Evolutionary conservation across 2,888 invertebrate species (phyloP), one percentile per base, ranked within the genome.

Genomic region (Drosophila macrospina): DNA sequence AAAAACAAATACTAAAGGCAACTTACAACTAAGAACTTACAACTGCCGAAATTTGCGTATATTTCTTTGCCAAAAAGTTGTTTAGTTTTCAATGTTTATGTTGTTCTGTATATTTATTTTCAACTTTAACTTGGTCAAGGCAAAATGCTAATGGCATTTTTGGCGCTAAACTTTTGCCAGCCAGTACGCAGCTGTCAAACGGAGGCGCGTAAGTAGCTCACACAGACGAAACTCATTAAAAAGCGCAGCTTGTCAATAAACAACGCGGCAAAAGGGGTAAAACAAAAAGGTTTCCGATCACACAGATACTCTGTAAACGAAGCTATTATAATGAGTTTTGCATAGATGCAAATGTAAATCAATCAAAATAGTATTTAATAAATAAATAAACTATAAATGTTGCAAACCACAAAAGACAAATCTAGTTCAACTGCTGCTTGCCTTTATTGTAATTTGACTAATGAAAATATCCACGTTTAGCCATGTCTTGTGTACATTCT

Each of bases 131-230:
- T 76, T 80, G 81, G 84, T 76, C 81, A 78, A 72, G 69, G 54
- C 78, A 41, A 66, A 74, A 78, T 72, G 84, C 73, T 78, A 78
- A 73, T 80, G 76, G 78, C 64, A 73, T 69, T 73, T 73, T 66
- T 61, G 65, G 67, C 60, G 36, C 45, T 65, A 72, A 69, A 52
- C 65, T 75, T 72, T 54, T 11, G 8, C 44, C 50, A 37, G 37
- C 13, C 41, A 50, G 36, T 26, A n/a, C 36, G 30, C 47, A 69
- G 52, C 59, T 63, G 47, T 59, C 67, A 61, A 52, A 30, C 44
- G 44, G 54, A 56, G 42, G 34, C 50, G 37, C 30, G 32, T 47
- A 51, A 73, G 39, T 47, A 47, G 52, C 55, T 52, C 55, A 32
- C 32, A 30, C 30, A 41, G 16, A n/a, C 36, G 42, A 37, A 74